These are phyloP conservation scores for Microhierax caerulescens DNA, from an alignment of 2,797 vertebrate species.

Conservation along the genomic window DNA sequence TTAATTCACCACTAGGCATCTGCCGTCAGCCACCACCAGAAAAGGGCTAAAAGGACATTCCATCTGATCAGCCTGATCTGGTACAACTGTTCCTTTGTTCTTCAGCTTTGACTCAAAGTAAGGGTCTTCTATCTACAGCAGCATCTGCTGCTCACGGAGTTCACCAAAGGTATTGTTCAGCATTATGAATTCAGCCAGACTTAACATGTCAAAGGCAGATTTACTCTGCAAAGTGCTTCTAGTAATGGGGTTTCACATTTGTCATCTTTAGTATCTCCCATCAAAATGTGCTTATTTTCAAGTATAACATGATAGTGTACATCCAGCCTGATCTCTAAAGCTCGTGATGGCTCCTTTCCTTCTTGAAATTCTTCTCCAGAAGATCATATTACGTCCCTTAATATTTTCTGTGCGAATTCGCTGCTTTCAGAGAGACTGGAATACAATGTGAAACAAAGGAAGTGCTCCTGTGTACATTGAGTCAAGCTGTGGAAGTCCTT, in stretches of 20 bases:
- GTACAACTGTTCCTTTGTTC: neutral
- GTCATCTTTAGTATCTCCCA: neutral
- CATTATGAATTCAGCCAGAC: neutral
- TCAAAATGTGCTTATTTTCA: neutral
- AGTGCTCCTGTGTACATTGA: neutral
- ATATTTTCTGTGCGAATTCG: neutral
- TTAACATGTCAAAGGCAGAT: neutral
- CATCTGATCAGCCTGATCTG: neutral
- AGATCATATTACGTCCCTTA: neutral
- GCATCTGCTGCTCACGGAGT: neutral
- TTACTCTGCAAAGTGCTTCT: neutral
- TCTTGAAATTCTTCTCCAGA: neutral
- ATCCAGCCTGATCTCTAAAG: neutral
- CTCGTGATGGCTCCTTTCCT: neutral
- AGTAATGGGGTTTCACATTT: neutral
- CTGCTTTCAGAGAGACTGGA: neutral
- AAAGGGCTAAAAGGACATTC: neutral
- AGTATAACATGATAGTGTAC: neutral
- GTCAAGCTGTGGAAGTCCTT: neutral
- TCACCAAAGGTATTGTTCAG: neutral
- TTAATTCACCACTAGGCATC: neutral
- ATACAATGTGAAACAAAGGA: neutral
- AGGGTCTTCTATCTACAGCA: neutral
- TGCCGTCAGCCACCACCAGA: neutral
- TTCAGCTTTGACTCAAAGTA: neutral